Conservation (phyloP, 2,113 vertebrate genomes). For the Calypte anna region DNA sequence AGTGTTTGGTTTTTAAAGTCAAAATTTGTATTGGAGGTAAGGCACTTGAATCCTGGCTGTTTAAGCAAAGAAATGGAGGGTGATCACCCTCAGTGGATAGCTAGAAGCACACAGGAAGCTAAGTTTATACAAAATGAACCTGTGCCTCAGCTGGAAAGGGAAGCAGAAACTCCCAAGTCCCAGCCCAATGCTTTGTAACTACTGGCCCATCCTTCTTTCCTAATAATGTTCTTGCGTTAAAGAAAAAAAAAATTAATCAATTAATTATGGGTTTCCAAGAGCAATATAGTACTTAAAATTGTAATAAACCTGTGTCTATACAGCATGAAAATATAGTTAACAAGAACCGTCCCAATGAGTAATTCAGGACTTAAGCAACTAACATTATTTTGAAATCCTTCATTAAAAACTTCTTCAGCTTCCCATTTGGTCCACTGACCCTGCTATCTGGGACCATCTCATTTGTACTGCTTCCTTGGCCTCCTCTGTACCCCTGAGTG, state of each 20-base stretch:
- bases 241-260: slow-evolving; percentile 58
- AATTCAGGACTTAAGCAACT: slow-evolving; percentile 67
- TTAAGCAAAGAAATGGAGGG: not conserved
- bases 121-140: not conserved
- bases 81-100: not conserved
- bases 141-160: slow-evolving; percentile 17
- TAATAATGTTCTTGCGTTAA: slow-evolving; percentile 45
- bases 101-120: not conserved
- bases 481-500: not conserved
- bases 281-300: slow-evolving; percentile 45
- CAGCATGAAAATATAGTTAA: slow-evolving; percentile 81
- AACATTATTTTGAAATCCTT: slow-evolving; percentile 43
- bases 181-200: slow-evolving; percentile 38
- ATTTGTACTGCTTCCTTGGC: not conserved
- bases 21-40: not conserved
- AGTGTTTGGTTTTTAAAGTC: not conserved
- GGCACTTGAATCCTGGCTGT: not conserved
- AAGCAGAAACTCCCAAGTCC: slow-evolving; percentile 41
- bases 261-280: slow-evolving; percentile 54
- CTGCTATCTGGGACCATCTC: slow-evolving; percentile 43
- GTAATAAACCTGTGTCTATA: slow-evolving; percentile 59
- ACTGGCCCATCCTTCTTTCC: slow-evolving; percentile 44
- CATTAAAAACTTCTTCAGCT: slow-evolving; percentile 52
- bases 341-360: slow-evolving; percentile 76
- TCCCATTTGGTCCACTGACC: slow-evolving; percentile 13